Percentiles rank a stretch among this genome's conserved stretches.
Conservation (phyloP, 2,113 vertebrate species). For the Neoarius graeffei region DNA sequence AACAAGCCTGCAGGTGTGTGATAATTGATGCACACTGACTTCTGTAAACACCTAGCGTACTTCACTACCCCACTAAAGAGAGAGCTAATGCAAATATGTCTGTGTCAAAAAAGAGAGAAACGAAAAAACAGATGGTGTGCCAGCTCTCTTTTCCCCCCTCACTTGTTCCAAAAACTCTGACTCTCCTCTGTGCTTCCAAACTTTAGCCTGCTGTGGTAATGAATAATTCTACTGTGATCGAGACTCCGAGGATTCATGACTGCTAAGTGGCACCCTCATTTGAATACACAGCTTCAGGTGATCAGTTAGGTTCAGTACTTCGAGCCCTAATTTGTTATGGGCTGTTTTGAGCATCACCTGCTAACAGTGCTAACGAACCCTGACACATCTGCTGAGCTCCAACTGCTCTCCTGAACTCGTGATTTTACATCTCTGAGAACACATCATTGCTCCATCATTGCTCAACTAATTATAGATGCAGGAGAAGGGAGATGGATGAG, state of each 20-base stretch:
- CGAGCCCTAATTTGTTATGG: not conserved
- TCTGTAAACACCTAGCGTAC: conserved; percentile 24
- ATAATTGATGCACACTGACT: conserved; percentile 18
- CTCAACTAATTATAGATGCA: conserved; percentile 4
- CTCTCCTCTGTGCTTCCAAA: conserved; percentile 24
- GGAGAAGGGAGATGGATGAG: not conserved
- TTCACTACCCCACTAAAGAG: conserved; percentile 18
- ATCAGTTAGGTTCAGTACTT: conserved; percentile 44
- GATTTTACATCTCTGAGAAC: not conserved
- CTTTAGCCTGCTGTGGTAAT: conserved; percentile 41
- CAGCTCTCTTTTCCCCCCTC: not conserved
- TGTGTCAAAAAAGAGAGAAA: not conserved
- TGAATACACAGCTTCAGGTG: conserved; percentile 46
- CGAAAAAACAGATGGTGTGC: conserved; percentile 21
- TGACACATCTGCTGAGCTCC: conserved; percentile 38
- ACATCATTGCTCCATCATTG: not conserved
- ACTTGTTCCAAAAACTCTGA: not conserved
- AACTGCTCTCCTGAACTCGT: not conserved
- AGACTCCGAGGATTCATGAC: not conserved
- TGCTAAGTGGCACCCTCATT: conserved; percentile 19
- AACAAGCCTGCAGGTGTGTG: not conserved
- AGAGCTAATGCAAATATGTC: conserved; percentile 25
- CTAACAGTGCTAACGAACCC: conserved; percentile 35
- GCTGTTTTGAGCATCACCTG: conserved; percentile 24
- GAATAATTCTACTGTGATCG: conserved; percentile 52